Conservation (phyloP, 2,113 vertebrate species). For the Morone chrysops region DNA sequence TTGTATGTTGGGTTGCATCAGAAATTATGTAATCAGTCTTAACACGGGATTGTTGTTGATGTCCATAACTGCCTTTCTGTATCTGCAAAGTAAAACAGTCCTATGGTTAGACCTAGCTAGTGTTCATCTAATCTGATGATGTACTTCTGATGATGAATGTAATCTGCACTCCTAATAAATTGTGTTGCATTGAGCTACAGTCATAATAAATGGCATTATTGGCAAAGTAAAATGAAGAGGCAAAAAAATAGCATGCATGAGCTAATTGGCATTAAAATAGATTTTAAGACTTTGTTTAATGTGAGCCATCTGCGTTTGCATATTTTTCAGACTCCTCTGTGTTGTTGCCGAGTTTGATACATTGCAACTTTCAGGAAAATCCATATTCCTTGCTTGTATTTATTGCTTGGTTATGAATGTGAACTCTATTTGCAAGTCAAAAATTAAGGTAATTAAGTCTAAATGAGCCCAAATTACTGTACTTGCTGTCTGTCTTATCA, state of each 20-base stretch:
- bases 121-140: not conserved
- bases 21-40: too few relatives aligned
- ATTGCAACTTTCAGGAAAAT: not conserved
- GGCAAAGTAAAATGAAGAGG: not conserved
- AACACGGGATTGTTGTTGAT: too few relatives aligned
- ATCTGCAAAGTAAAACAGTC: too few relatives aligned
- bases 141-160: not conserved
- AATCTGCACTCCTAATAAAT: not conserved
- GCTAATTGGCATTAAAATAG: not conserved
- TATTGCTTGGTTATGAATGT: not conserved
- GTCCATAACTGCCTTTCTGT: too few relatives aligned
- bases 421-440: slow-evolving; percentile 1
- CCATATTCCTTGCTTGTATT: slow-evolving; percentile 1
- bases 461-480: not conserved
- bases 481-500: not conserved
- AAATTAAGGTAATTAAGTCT: not conserved
- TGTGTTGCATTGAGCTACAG: not conserved
- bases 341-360: not conserved
- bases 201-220: too few relatives aligned
- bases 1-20: too few relatives aligned
- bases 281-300: not conserved
- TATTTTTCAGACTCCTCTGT: not conserved
- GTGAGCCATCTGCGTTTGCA: not conserved
- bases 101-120: not conserved
- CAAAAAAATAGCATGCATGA: not conserved